Base-by-base conservation (phyloP, 1,140 invertebrate species). In the Paralvinella palmiformis region DNA sequence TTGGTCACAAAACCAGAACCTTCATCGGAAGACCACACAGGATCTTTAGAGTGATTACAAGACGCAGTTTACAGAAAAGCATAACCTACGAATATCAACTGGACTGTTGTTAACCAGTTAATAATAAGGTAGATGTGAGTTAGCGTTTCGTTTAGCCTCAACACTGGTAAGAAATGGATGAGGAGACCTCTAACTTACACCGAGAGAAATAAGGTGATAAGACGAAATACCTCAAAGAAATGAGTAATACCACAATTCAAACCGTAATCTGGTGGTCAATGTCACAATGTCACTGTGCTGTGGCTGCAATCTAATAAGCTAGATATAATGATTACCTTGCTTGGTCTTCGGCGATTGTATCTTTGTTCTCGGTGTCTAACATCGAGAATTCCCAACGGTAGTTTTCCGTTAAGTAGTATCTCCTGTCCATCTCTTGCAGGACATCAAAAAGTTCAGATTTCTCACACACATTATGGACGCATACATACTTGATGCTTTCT, bases 311-410 rank as follows among this genome's bases (percentile, higher is more conserved):
- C n/a, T 10, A 10, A 41, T 10, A 10, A 41, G 10, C 41, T 32
- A 24, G 4, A 13, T 41, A 29, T 20, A n/a, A 58, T 29, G 15
- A 13, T 60, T 65, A 77, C 77, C 67, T 74, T 24, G 77, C 77
- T 50, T 75, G 71, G n/a, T 76, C 73, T 29, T 71, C 69, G 22
- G 69, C 69, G 27, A 79, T 78, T 20, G 70, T 71, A 48, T 79
- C 72, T 33, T 44, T 72, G 17, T 71, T 64, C 24, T 72, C 62
- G 17, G 67, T 63, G 62, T 77, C 77, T 24, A 79, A 64, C 66
- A 79, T 65, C 4, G 75, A 74, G 58, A 77, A 79, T 44, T 79
- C 77, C 77, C 77, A 79, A 56, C 75, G 65, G n/a, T 77, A 64
- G 45, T 77, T 72, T 61, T 78, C 73, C 2, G 78, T 48, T 1